Evolutionary conservation across 2,888 invertebrate species (phyloP).

Genomic region (Andrena flavipes): DNA sequence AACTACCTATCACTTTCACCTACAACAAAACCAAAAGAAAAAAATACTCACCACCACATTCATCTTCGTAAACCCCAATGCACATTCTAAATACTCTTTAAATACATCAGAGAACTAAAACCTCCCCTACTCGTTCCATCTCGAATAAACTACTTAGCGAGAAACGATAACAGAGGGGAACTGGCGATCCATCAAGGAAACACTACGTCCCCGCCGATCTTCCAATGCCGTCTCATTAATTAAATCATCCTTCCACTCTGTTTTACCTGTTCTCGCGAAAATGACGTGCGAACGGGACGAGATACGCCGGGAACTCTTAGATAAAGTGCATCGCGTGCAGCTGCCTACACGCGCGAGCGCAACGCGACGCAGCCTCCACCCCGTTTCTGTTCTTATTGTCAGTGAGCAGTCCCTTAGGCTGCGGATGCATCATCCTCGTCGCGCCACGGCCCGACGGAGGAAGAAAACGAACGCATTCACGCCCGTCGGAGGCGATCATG

Average conservation of each 20-base stretch:
- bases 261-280: slow-evolving; percentile 43
- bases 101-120: background rate
- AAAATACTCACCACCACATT: background rate
- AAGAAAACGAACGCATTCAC: slow-evolving; percentile 46
- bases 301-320: slow-evolving; percentile 30
- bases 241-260: slow-evolving; percentile 25
- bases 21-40: background rate
- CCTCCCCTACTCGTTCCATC: background rate
- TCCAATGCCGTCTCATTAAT: slow-evolving; percentile 11
- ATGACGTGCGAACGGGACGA: slow-evolving; percentile 37
- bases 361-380: slow-evolving; percentile 15
- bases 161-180: too few relatives aligned
- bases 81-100: background rate
- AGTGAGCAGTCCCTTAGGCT: slow-evolving; percentile 33
- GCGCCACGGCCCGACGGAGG: background rate
- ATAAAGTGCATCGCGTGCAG: slow-evolving; percentile 55
- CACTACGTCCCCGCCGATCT: too few relatives aligned
- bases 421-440: slow-evolving; percentile 25
- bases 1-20: slow-evolving; percentile 5
- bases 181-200: too few relatives aligned
- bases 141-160: background rate
- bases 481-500: slow-evolving; percentile 28
- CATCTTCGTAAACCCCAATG: background rate
- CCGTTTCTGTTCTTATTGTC: slow-evolving; percentile 47
- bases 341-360: slow-evolving; percentile 38